phyloP scores from a whole-genome alignment of 2,113 vertebrate species.

The Sturnira hondurensis region DNA sequence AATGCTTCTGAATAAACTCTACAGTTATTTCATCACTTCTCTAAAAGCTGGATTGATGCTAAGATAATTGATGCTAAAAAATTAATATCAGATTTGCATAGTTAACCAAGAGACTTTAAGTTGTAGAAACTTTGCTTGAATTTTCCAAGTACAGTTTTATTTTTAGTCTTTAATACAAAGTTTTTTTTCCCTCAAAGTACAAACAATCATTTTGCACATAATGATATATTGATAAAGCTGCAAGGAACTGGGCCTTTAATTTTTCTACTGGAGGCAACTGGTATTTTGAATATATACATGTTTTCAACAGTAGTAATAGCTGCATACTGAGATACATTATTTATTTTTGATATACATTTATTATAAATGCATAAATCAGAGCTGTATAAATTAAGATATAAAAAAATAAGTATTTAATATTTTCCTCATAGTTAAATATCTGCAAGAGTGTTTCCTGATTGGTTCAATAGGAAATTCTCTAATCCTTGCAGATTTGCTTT shows the following conservation, averaged over 20 bases:
- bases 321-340: not conserved
- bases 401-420: not conserved
- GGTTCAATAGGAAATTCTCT: not conserved
- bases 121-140: not conserved
- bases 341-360: not conserved
- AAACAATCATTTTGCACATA: not conserved
- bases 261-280: not conserved
- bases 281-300: not conserved
- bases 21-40: not conserved
- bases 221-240: not conserved
- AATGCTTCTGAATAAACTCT: not conserved
- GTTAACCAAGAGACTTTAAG: not conserved
- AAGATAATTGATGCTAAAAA: constrained; percentile 39
- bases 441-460: not conserved
- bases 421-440: not conserved
- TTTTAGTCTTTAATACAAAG: constrained; percentile 1
- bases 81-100: not conserved
- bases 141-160: not conserved
- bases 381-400: not conserved
- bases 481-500: not conserved
- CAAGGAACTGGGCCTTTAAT: not conserved
- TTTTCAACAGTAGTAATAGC: not conserved
- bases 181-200: constrained; percentile 2
- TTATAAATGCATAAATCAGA: not conserved
- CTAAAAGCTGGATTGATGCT: not conserved